Evolutionary conservation across 2,113 vertebrate genomes (phyloP).

Genomic region (Montifringilla adamsi): DNA sequence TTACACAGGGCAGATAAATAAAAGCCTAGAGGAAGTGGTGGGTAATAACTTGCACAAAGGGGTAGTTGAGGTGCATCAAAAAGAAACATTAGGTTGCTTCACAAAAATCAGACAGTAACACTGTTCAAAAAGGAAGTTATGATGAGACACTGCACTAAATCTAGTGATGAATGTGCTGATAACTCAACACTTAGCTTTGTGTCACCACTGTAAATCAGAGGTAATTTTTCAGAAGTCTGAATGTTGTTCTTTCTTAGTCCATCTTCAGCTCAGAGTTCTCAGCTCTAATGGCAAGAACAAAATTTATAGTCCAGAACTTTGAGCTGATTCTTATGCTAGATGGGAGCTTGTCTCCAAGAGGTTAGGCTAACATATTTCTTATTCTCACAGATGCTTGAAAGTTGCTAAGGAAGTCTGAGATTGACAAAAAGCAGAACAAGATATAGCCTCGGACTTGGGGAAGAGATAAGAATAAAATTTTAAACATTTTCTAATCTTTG

Average conservation of each 20-base stretch:
- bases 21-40: not conserved
- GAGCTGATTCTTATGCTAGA: not conserved
- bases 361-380: not conserved
- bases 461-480: not conserved
- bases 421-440: not conserved
- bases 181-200: slow-evolving; percentile 23
- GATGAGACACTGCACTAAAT: not conserved
- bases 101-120: not conserved
- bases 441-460: not conserved
- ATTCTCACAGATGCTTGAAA: not conserved
- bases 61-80: not conserved
- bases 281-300: not conserved
- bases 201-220: slow-evolving; percentile 42
- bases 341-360: slow-evolving; percentile 7
- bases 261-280: slow-evolving; percentile 17
- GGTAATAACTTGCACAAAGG: not conserved
- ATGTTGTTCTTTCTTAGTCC: slow-evolving; percentile 43
- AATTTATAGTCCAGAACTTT: slow-evolving; percentile 28
- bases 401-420: not conserved
- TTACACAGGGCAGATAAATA: not conserved
- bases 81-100: not conserved
- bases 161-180: slow-evolving; percentile 31
- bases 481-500: not conserved
- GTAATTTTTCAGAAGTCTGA: slow-evolving; percentile 19
- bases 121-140: not conserved